Evolutionary conservation across 2,113 vertebrate genomes (phyloP).

Genomic region (Apaloderma vittatum): DNA sequence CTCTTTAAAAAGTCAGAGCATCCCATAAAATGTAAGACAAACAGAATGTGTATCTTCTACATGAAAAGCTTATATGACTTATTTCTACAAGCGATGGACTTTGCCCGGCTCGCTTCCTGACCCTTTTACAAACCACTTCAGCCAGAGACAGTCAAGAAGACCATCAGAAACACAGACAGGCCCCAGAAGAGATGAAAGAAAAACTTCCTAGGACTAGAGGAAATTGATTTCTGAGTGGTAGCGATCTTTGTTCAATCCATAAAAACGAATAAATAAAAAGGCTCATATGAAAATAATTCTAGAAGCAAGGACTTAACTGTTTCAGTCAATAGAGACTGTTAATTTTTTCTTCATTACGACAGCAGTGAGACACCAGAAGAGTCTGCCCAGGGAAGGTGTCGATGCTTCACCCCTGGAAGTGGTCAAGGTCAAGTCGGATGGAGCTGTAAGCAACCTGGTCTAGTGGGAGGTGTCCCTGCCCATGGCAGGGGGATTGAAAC

Average conservation of each 20-base stretch:
- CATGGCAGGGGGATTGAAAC: no score
- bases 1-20: neutral
- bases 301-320: neutral
- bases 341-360: no score
- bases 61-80: neutral
- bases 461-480: no score
- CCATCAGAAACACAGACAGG: neutral
- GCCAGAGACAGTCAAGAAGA: neutral
- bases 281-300: neutral
- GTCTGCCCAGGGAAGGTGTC: no score
- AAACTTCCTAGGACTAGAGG: neutral
- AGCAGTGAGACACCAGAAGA: no score
- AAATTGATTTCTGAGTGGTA: neutral
- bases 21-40: neutral
- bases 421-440: no score
- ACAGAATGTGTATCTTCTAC: neutral
- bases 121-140: neutral
- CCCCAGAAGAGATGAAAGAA: neutral
- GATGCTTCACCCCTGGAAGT: no score
- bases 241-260: neutral
- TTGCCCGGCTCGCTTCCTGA: neutral
- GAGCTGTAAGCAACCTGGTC: no score
- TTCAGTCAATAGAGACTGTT: neutral
- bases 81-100: neutral
- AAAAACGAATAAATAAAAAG: neutral